Percentiles rank a stretch among this genome's conserved stretches.
These are phyloP conservation scores for Pogonocherus hispidulus DNA, from an alignment of 2,888 invertebrate species.

Conservation along the genomic window DNA sequence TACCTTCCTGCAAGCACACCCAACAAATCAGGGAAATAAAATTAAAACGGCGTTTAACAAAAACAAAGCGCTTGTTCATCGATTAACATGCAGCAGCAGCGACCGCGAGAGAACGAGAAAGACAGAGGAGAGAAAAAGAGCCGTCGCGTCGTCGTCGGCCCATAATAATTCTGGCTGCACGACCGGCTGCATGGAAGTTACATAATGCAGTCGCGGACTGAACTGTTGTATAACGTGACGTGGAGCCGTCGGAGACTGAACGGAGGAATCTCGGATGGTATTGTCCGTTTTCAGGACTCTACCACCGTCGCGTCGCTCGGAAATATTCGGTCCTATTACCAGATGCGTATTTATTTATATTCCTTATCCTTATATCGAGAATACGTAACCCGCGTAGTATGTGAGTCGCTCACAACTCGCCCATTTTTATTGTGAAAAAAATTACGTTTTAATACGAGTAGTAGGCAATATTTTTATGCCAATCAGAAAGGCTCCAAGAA, in stretches of 20 bases:
- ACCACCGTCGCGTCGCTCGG: background rate
- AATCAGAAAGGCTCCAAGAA: too few relatives aligned
- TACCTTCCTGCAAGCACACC: conserved; percentile 15
- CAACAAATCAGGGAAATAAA: conserved; percentile 27
- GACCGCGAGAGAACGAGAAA: background rate
- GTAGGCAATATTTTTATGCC: too few relatives aligned
- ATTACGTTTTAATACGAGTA: too few relatives aligned
- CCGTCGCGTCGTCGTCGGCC: background rate
- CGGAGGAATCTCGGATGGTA: conserved; percentile 13
- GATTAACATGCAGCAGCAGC: conserved; percentile 23
- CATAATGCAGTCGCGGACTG: background rate
- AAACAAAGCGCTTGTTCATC: conserved; percentile 27
- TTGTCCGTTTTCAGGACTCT: background rate
- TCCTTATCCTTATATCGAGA: too few relatives aligned
- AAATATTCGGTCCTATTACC: too few relatives aligned
- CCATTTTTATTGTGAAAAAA: too few relatives aligned
- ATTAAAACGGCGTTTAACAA: conserved; percentile 26
- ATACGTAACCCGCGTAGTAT: too few relatives aligned
- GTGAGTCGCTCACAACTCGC: too few relatives aligned
- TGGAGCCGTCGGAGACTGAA: background rate
- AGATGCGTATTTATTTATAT: conserved; percentile 2
- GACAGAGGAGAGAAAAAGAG: too few relatives aligned
- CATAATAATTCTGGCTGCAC: conserved; percentile 3
- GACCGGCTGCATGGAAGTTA: background rate
- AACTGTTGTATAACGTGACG: background rate